Evolutionary conservation across 1,140 invertebrate species (phyloP), one percentile per base, ranked within the genome.

Genomic region (Drosophila ogumai): DNA sequence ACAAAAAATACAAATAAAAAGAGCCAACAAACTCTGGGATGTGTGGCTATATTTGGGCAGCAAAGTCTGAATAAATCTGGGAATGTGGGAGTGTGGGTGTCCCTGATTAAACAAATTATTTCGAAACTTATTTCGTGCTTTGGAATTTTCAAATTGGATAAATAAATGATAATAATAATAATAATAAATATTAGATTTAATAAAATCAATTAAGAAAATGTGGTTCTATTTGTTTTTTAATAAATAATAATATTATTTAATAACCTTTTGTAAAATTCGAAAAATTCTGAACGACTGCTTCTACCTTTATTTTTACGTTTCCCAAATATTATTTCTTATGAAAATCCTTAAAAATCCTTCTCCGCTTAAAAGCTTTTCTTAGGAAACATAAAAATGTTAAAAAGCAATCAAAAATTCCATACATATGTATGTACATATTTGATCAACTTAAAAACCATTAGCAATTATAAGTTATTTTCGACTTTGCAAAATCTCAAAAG

Each of bases 401-500:
- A 10, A 59, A 32, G n/a, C 40, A 12, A 32, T 67, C 12, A n/a
- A 12, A 40, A 40, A 61, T 36, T 19, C 31, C 44, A 17, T 22
- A 32, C 17, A n/a, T 57, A 32, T 13, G 8, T 9, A 32, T 19
- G 12, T 9, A 31, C 17, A 28, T 31, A 54, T 34, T 15, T 43
- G 55, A 15, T 12, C 38, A 43, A 49, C 57, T 36, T 55, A 15
- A 5, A 55, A 50, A 50, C 22, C 43, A 65, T 22, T 41, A 40
- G 65, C 66, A 66, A 69, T 54, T 67, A 69, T 15, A 67, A 55
- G 10, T 68, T 63, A 38, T 44, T 67, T 38, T 28, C 12, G 47
- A 38, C 28, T 54, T 61, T 54, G 52, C 32, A 15, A 67, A 69
- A 67, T 67, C 66, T 34, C 13, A 34, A 67, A 69, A 52, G 46